Evolutionary conservation across 2,113 vertebrate species (phyloP).

Genomic region (Todiramphus chloris): DNA sequence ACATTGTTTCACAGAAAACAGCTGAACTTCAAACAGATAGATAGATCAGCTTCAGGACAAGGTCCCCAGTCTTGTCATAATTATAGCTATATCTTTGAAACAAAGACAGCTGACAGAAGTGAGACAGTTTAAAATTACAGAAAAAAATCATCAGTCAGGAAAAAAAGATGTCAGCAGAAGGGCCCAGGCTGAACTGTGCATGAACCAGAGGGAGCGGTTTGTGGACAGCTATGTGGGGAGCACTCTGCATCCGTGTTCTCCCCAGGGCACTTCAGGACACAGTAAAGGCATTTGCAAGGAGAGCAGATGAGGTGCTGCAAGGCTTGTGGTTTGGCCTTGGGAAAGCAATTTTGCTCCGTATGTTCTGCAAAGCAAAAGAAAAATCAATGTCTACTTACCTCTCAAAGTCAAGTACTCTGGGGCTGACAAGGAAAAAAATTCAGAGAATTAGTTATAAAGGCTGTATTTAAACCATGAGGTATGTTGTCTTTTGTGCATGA

Average conservation of each 20-base stretch:
- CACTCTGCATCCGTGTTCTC: not conserved
- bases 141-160: not conserved
- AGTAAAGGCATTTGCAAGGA: not conserved
- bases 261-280: not conserved
- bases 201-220: not conserved
- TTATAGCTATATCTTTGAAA: not conserved
- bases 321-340: not conserved
- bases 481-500: not conserved
- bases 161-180: not conserved
- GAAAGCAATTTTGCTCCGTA: not conserved
- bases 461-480: not conserved
- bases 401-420: not conserved
- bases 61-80: not conserved
- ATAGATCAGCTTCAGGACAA: not conserved
- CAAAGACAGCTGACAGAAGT: not conserved
- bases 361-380: not conserved
- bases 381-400: not conserved
- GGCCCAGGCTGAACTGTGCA: not conserved
- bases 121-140: not conserved
- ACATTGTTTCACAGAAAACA: not conserved
- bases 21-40: not conserved
- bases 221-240: accelerated
- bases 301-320: not conserved
- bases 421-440: not conserved
- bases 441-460: not conserved